Conservation (phyloP, 1,140 invertebrate species). For the Saxidomus purpurata region DNA sequence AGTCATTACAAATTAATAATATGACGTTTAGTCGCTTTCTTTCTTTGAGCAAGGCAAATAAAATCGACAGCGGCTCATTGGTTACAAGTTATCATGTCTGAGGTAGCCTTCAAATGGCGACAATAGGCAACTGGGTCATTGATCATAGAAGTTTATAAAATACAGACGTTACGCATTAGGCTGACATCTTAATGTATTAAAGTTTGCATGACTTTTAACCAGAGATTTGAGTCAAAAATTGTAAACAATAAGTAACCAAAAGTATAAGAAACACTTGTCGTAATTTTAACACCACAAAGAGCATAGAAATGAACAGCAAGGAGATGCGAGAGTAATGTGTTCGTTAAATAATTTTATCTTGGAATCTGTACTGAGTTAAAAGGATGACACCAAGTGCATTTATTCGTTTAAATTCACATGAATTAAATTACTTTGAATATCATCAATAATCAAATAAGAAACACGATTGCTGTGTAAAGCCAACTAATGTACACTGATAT, state of each 20-base stretch:
- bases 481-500: neutral
- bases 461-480: neutral
- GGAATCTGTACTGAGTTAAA: neutral
- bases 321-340: too few species aligned
- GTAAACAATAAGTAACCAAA: too few species aligned
- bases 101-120: neutral
- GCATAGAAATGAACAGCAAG: too few species aligned
- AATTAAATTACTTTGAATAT: neutral
- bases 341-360: too few species aligned
- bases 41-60: slow-evolving; percentile 31
- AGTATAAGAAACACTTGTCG: too few species aligned
- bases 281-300: too few species aligned
- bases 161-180: neutral
- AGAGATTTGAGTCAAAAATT: too few species aligned
- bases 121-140: neutral
- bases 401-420: neutral
- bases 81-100: neutral
- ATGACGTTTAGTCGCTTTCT: neutral
- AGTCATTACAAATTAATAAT: slow-evolving; percentile 58
- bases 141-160: neutral
- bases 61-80: neutral
- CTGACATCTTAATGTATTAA: too few species aligned
- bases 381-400: neutral
- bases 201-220: too few species aligned
- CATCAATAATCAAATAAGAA: neutral